Conservation (phyloP, 2,113 vertebrate species). For the Lamprotornis superbus region DNA sequence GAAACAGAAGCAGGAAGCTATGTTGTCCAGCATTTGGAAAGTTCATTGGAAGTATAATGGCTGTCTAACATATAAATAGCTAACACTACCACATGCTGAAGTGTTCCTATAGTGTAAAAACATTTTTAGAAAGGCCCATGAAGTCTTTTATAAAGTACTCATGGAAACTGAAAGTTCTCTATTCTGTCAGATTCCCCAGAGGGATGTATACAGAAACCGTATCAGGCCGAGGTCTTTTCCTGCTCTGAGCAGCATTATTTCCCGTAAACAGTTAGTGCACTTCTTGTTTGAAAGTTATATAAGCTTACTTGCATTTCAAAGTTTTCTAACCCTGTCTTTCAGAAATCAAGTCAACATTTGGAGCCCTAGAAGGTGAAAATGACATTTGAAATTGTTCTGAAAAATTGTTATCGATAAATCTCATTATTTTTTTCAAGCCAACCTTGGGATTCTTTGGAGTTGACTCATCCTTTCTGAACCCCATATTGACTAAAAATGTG, state of each 20-base stretch:
- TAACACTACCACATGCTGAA: neutral
- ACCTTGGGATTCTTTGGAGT: neutral
- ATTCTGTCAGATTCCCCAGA: neutral
- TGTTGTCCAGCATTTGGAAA: neutral
- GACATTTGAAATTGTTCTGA: neutral
- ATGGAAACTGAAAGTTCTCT: neutral
- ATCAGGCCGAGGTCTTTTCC: neutral
- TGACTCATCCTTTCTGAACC: neutral
- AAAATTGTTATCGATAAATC: neutral
- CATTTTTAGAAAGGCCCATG: neutral
- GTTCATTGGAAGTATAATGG: neutral
- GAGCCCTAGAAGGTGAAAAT: neutral
- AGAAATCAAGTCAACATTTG: neutral
- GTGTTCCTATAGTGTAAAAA: neutral
- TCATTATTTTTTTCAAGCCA: neutral
- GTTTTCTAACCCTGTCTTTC: neutral
- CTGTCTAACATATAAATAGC: neutral
- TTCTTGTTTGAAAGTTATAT: neutral
- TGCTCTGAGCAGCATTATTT: neutral
- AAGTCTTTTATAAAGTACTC: neutral
- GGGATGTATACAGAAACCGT: rapidly evolving
- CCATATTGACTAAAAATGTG: neutral
- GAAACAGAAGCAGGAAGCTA: neutral
- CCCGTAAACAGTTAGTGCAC: neutral
- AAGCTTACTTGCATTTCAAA: neutral